phyloP scores from a whole-genome alignment of 2,888 invertebrate genomes.

The Sepiola atlantica region DNA sequence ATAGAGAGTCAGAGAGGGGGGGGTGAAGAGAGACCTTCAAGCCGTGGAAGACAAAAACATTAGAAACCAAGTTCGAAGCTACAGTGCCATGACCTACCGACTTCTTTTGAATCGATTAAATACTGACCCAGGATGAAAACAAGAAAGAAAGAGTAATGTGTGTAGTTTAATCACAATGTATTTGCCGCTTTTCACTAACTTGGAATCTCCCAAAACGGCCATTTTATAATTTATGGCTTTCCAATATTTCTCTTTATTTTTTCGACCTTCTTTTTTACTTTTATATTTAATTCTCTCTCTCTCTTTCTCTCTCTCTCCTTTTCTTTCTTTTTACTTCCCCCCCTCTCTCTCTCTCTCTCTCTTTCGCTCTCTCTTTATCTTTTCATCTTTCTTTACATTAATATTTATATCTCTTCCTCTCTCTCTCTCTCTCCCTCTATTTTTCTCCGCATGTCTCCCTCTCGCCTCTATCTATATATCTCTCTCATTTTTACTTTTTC shows the following conservation, averaged over 20 bases:
- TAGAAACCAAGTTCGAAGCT: not conserved
- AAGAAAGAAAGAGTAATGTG: not conserved
- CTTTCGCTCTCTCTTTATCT: not conserved
- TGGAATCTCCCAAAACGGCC: not conserved
- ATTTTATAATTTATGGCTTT: too few species aligned
- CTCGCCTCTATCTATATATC: rapidly evolving
- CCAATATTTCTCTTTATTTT: not conserved
- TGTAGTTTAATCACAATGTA: not conserved
- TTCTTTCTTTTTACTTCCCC: not conserved
- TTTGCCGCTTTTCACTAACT: not conserved
- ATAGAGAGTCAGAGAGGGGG: not conserved
- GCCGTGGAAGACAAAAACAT: not conserved
- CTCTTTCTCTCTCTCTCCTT: not conserved
- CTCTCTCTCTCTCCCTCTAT: not conserved
- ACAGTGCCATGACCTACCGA: not conserved
- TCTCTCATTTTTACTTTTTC: not conserved
- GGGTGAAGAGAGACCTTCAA: not conserved
- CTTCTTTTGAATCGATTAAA: not conserved
- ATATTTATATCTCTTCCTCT: not conserved
- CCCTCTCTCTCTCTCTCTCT: not conserved
- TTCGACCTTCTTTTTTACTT: too few species aligned
- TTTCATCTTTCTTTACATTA: not conserved
- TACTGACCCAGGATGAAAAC: not conserved
- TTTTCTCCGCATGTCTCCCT: not conserved
- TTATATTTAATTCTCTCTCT: not conserved